Percentiles rank a stretch among this genome's conserved stretches.
These are phyloP conservation scores for Meloidogyne exigua DNA, from an alignment of 1,140 invertebrate species.

Conservation along the genomic window DNA sequence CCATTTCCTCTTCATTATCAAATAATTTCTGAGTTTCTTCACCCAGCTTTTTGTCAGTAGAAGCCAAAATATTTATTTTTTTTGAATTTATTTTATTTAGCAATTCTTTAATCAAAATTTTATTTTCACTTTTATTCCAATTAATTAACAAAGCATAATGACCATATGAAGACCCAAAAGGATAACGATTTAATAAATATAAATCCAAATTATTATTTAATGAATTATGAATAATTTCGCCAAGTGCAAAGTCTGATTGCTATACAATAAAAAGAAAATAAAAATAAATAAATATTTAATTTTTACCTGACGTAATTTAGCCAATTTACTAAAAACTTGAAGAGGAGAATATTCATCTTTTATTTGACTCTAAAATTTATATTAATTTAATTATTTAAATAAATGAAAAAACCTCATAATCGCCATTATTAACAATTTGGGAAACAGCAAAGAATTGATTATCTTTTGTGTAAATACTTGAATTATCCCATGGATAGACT, in stretches of 20 bases:
- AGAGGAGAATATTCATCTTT: constrained; percentile 8
- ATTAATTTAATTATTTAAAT: not conserved
- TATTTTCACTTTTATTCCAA: constrained; percentile 6
- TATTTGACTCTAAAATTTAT: constrained; percentile 18
- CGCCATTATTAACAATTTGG: constrained; percentile 6
- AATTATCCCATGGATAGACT: constrained; percentile 18
- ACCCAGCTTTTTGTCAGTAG: not conserved
- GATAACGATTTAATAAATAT: not conserved
- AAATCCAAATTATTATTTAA: not conserved
- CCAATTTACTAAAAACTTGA: constrained; percentile 10
- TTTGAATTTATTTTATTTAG: constrained; percentile 3
- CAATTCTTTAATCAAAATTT: not conserved
- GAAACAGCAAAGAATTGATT: constrained; percentile 23
- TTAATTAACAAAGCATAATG: constrained; percentile 12
- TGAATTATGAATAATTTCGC: constrained; percentile 1
- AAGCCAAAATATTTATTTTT: constrained; percentile 8
- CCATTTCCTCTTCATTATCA: not conserved
- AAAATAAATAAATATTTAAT: not conserved
- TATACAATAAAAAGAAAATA: not conserved
- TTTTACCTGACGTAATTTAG: constrained; percentile 21
- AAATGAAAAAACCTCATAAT: constrained; percentile 4
- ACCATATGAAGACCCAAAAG: not conserved
- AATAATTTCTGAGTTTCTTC: constrained; percentile 11
- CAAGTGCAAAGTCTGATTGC: constrained; percentile 10
- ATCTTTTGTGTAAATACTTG: not conserved